Evolutionary conservation across 2,797 vertebrate genomes (phyloP), one percentile per base, ranked within the genome.

Genomic region (Heteromormyrus szaboi): DNA sequence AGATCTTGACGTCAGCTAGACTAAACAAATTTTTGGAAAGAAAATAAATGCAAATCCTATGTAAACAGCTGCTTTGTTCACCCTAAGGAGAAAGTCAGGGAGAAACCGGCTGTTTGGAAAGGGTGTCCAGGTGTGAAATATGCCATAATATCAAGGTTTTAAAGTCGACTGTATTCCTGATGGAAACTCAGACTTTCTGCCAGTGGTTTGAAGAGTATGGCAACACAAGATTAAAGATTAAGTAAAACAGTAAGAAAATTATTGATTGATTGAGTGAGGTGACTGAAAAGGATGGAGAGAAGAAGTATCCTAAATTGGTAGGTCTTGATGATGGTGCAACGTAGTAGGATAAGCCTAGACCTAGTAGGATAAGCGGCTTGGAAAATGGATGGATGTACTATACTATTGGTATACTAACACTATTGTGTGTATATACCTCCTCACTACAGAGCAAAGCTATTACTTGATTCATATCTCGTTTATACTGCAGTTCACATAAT

Each of bases 1-100:
- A 84, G 25, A n/a, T 22, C 46, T 37, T 85, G 44, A 85, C 50
- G 29, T 59, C 37, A 37, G 19, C 62, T 76, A 65, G 50, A 72
- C 86, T 86, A 89, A 68, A 85, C 62, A 86, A 79, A 86, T 86
- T 50, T 86, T 76, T 46, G 65, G 84, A 89, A 86, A 86, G 56
- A 62, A 37, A 33, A 51, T 29, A 85, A 0, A 89, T 89, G 88
- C 88, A 89, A 89, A 89, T 72, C 56, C 0, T 4, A 62, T 33
- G 46, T 41, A 72, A 65, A 51, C 56, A 33, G 62, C 46, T 76
- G 62, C 46, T 51, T 51, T 86, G 84, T 25, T 37, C 29, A n/a
- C 17, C 17, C 12, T 17, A 33, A 29, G 59, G 59, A 46, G 48
- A 48, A 17, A 11, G 6, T 14, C 44, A 19, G 56, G 14, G 53